These are phyloP conservation scores for Troides aeacus DNA, from an alignment of 2,888 invertebrate genomes.

Conservation along the genomic window DNA sequence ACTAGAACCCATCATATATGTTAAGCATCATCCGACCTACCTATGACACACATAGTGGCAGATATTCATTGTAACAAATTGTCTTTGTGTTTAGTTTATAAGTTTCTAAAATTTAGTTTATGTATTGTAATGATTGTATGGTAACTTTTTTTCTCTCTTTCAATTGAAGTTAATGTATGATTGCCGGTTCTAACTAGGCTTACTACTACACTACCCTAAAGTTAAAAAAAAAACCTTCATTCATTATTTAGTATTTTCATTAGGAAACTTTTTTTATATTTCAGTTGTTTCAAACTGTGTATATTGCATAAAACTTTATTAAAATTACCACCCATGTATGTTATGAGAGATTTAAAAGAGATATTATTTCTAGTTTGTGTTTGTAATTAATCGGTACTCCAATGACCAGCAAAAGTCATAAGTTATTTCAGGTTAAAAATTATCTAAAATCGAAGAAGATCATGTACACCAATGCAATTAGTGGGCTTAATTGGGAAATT, in stretches of 20 bases:
- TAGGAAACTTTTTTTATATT: conserved; percentile 13
- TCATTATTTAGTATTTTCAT: conserved; percentile 9
- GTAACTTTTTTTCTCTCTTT: conserved; percentile 32
- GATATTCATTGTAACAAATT: conserved; percentile 67
- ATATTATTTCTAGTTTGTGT: conserved; percentile 37
- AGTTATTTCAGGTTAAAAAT: conserved; percentile 66
- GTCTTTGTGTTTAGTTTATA: conserved; percentile 40
- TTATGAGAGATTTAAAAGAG: conserved; percentile 28
- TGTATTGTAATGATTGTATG: conserved; percentile 36
- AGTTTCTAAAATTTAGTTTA: conserved; percentile 35
- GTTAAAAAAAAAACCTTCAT: conserved; percentile 12
- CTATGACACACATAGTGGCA: conserved; percentile 74
- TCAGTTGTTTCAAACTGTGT: conserved; percentile 9
- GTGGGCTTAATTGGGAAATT: conserved; percentile 68
- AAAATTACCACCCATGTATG: neutral
- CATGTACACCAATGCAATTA: conserved; percentile 59
- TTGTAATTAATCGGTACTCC: conserved; percentile 41
- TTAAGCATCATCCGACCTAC: conserved; percentile 58
- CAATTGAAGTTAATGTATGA: conserved; percentile 30
- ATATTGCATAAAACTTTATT: neutral
- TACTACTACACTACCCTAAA: neutral
- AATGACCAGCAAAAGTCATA: conserved; percentile 50
- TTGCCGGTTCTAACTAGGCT: conserved; percentile 5
- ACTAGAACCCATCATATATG: conserved; percentile 51
- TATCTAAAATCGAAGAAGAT: conserved; percentile 55